These are phyloP conservation scores for Colletes gigas DNA, from an alignment of 1,140 invertebrate species.

Conservation along the genomic window DNA sequence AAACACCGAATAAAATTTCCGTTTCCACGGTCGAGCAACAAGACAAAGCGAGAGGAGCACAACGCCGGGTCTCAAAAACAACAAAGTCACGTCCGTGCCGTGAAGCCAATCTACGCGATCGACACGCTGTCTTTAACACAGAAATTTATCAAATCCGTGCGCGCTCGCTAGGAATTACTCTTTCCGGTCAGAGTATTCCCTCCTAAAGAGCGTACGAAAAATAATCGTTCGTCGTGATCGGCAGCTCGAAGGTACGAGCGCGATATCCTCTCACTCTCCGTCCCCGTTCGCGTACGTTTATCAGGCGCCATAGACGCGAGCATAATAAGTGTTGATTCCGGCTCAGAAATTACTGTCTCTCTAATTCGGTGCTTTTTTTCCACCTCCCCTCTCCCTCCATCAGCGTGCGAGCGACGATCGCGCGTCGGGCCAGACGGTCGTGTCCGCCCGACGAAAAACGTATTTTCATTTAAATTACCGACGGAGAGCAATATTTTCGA, in stretches of 20 bases:
- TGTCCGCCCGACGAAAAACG: neutral
- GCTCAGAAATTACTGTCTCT: slow-evolving; percentile 43
- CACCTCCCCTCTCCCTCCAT: no score
- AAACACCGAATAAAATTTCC: no score
- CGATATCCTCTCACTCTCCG: neutral
- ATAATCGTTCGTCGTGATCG: slow-evolving; percentile 42
- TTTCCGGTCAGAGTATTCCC: slow-evolving; percentile 30
- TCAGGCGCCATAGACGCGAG: slow-evolving; percentile 29
- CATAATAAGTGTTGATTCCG: slow-evolving; percentile 49
- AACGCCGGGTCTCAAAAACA: no score
- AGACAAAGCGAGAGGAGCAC: no score
- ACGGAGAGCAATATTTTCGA: slow-evolving; percentile 44
- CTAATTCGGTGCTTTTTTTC: slow-evolving; percentile 10
- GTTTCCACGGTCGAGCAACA: no score
- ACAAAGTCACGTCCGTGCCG: neutral
- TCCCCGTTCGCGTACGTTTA: slow-evolving; percentile 6
- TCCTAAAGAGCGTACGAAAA: slow-evolving; percentile 17
- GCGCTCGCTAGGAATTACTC: neutral
- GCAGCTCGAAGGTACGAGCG: neutral
- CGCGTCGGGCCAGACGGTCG: neutral
- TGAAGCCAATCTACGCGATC: neutral
- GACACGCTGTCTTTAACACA: neutral
- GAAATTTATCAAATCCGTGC: neutral
- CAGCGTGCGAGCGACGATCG: neutral
- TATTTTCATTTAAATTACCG: slow-evolving; percentile 45